A percentile compares a stretch with the other conserved stretches of the same genome.
phyloP scores from a whole-genome alignment of 2,888 invertebrate genomes.

The Pantelozetes paolii region DNA sequence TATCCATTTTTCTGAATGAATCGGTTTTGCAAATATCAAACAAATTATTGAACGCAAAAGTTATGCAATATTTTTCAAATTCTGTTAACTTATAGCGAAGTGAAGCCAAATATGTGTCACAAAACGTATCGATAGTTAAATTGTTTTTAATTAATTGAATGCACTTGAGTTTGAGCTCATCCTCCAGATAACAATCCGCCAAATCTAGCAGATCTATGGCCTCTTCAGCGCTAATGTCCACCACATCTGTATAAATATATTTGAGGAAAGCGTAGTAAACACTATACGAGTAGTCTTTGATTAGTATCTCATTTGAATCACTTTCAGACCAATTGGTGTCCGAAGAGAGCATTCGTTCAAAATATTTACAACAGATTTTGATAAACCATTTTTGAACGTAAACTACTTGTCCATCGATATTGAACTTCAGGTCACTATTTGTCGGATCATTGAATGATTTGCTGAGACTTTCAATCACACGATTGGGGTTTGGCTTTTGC shows the following conservation, averaged over 20 bases:
- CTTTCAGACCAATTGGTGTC: constrained; percentile 28
- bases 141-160: constrained; percentile 32
- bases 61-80: constrained; percentile 34
- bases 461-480: constrained; percentile 31
- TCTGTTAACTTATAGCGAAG: constrained; percentile 29
- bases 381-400: constrained; percentile 41
- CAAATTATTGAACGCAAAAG: constrained; percentile 36
- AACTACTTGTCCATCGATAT: constrained; percentile 23
- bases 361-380: constrained; percentile 35
- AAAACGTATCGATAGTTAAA: constrained; percentile 33
- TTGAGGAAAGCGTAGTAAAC: constrained; percentile 37
- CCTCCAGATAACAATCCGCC: constrained; percentile 41
- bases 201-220: constrained; percentile 39
- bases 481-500: background rate
- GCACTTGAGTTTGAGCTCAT: constrained; percentile 36
- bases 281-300: constrained; percentile 34
- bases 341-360: constrained; percentile 31
- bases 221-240: constrained; percentile 22
- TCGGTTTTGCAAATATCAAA: constrained; percentile 38
- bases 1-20: constrained; percentile 33
- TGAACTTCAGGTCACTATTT: constrained; percentile 31
- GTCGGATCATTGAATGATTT: constrained; percentile 40
- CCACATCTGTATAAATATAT: constrained; percentile 39
- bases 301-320: constrained; percentile 34
- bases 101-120: constrained; percentile 32